Base-by-base conservation (phyloP, 92 coral and sea anemone genomes). In the Micromussa lordhowensis region DNA sequence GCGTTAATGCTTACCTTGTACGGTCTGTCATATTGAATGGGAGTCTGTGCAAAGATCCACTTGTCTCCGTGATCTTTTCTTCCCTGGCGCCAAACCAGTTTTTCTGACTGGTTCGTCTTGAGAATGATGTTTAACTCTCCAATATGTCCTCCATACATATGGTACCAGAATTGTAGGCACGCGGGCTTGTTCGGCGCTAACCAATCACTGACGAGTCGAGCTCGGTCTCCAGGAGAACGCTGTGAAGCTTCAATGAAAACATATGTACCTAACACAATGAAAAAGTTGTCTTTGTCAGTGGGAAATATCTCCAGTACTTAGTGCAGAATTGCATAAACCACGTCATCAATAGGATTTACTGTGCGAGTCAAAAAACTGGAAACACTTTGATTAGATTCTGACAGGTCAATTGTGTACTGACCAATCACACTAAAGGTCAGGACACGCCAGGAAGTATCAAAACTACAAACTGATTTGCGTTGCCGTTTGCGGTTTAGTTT, bases 151-250 rank as follows among this genome's bases (percentile, higher is more conserved):
- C 93, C 93, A 61, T 82, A 83, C 93, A 87, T 87, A 68, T 87
- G 93, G 80, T 91, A 91, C 93, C 93, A 91, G 70, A 91, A 91
- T 58, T 91, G 93, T 2, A 91, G 64, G 80, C 93, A 91, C 24
- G 84, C 84, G 15, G 91, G 59, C 28, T 87, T 81, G 35, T 74
- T 35, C 19, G 71, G 29, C 30, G 64, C 7, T 29, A 84, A 71
- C 88, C 68, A 83, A 22, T 83, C 88, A 49, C 92, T 89, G 70
- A 89, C 17, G 40, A 89, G 92, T 32, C 92, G 81, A 51, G 92
- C 92, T 77, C 81, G 86, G 40, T 76, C 84, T 5, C 92, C 92
- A 57, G 57, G 79, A 34, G 32, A 82, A 26, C 72, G 86, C 61
- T 78, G 88, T 17, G 92, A 89, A 51, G 92, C 88, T 58, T 89